Percentiles rank a stretch among this genome's conserved stretches.
phyloP scores from a whole-genome alignment of 2,113 vertebrate species.

The Piaya cayana region DNA sequence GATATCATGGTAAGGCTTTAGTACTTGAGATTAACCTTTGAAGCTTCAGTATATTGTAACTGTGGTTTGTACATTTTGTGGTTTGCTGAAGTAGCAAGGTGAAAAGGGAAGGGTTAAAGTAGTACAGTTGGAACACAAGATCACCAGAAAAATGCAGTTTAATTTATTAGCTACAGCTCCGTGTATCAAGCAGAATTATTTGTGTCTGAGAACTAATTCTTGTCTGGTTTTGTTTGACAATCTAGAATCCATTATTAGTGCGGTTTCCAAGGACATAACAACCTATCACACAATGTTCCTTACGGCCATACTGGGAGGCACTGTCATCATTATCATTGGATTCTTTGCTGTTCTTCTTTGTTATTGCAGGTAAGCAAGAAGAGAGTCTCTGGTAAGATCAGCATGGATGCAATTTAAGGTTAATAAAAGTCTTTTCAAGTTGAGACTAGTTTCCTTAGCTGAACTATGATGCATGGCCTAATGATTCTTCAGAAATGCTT shows the following conservation, averaged over 20 bases:
- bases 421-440: not conserved
- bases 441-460: not conserved
- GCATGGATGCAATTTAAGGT: not conserved
- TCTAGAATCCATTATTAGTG: constrained; percentile 81
- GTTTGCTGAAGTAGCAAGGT: not conserved
- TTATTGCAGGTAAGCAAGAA: constrained; percentile 88
- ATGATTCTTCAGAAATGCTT: not conserved
- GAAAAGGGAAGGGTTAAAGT: not conserved
- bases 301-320: constrained; percentile 89
- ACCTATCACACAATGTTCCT: constrained; percentile 90
- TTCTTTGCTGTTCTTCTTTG: constrained; percentile 89
- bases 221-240: constrained; percentile 29
- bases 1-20: not conserved
- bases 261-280: constrained; percentile 82
- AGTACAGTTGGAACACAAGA: not conserved
- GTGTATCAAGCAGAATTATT: not conserved
- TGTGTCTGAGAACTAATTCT: not conserved
- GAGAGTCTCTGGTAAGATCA: not conserved
- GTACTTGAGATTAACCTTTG: not conserved
- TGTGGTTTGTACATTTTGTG: not conserved
- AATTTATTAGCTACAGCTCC: not conserved
- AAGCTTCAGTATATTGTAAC: not conserved
- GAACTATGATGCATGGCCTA: not conserved
- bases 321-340: constrained; percentile 84
- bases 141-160: not conserved